Evolutionary conservation across 2,888 invertebrate species (phyloP).

Genomic region (Phania funesta): DNA sequence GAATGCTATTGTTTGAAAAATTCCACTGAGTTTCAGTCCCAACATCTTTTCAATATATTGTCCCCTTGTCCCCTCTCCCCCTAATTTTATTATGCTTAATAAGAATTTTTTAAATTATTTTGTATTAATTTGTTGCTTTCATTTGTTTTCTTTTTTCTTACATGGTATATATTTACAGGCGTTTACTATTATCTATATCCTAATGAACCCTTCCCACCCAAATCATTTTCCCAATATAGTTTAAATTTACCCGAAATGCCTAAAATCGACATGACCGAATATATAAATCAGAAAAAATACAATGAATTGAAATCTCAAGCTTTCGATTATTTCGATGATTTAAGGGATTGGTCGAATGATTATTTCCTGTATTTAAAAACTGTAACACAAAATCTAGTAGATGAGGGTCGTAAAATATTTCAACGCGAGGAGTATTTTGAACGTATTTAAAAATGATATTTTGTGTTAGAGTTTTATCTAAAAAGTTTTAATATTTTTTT

Average conservation of each 20-base stretch:
- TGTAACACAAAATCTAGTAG: slow-evolving; percentile 82
- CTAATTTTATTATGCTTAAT: not conserved
- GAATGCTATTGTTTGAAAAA: too few relatives aligned
- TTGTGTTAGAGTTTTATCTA: not conserved
- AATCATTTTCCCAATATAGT: slow-evolving; percentile 74
- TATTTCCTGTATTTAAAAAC: slow-evolving; percentile 81
- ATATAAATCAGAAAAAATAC: slow-evolving; percentile 74
- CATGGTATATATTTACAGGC: slow-evolving; percentile 72
- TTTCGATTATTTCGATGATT: slow-evolving; percentile 81
- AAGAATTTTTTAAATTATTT: slow-evolving; percentile 13
- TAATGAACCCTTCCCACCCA: slow-evolving; percentile 78
- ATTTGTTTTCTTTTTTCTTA: slow-evolving; percentile 63
- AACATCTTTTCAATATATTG: too few relatives aligned
- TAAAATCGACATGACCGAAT: slow-evolving; percentile 74
- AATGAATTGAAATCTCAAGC: slow-evolving; percentile 81
- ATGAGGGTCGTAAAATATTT: slow-evolving; percentile 81
- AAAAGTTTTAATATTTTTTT: not conserved
- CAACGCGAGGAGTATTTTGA: slow-evolving; percentile 74
- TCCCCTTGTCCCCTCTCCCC: not conserved
- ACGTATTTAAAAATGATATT: slow-evolving; percentile 71
- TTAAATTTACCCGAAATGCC: slow-evolving; percentile 75
- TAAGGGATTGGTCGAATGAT: slow-evolving; percentile 80
- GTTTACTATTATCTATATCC: slow-evolving; percentile 79
- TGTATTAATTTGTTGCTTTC: slow-evolving; percentile 54
- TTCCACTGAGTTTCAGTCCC: too few relatives aligned